A percentile compares a stretch with the other conserved stretches of the same genome.
Evolutionary conservation across 2,888 invertebrate species (phyloP).

Genomic region (Nomada ferruginata): DNA sequence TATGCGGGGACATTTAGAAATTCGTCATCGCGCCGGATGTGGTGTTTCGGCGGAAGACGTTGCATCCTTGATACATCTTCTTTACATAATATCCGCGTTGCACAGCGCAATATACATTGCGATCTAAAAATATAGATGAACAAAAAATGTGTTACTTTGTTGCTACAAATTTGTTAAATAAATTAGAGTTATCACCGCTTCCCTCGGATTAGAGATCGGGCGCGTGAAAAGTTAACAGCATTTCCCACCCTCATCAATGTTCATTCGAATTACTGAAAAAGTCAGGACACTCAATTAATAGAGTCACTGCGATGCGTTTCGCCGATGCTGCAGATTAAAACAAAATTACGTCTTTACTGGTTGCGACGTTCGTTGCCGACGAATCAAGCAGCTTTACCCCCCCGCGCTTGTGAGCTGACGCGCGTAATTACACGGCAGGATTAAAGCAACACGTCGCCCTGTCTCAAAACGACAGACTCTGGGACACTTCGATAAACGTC

Average conservation of each 20-base stretch:
- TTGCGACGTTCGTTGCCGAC: constrained; percentile 28
- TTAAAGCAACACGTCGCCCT: constrained; percentile 65
- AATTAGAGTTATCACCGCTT: background rate
- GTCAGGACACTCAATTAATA: constrained; percentile 38
- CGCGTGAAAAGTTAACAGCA: background rate
- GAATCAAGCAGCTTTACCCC: constrained; percentile 45
- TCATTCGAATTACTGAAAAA: constrained; percentile 13
- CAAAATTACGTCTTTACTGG: constrained; percentile 49
- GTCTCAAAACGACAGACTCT: constrained; percentile 61
- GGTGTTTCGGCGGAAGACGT: constrained; percentile 42
- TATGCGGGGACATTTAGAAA: constrained; percentile 67
- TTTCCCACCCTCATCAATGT: background rate
- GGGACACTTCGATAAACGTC: constrained; percentile 61
- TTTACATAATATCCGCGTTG: constrained; percentile 51
- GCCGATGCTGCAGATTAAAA: constrained; percentile 49
- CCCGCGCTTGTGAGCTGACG: constrained; percentile 53
- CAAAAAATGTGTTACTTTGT: too few species aligned
- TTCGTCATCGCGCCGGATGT: constrained; percentile 59
- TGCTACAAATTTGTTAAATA: too few species aligned
- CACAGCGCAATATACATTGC: background rate
- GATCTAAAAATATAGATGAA: background rate
- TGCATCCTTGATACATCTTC: constrained; percentile 49
- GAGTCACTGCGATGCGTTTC: constrained; percentile 17
- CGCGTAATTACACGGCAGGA: constrained; percentile 65
- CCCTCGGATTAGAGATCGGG: background rate